These are phyloP conservation scores for Charadrius vociferus DNA, from an alignment of 2,113 vertebrate species.

Conservation along the genomic window DNA sequence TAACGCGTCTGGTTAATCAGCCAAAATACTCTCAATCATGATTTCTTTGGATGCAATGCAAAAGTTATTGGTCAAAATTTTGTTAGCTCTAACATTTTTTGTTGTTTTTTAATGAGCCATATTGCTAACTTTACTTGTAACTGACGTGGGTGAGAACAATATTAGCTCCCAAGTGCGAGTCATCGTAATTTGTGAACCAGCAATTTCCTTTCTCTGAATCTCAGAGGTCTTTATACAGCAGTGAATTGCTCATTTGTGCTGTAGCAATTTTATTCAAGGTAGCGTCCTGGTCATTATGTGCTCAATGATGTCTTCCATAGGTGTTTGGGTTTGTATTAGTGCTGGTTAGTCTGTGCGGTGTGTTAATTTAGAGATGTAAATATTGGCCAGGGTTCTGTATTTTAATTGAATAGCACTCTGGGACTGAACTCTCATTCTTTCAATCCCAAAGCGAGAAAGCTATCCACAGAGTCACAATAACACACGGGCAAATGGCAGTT, in stretches of 20 bases:
- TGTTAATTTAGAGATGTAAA: conserved; percentile 46
- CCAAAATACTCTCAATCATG: background rate
- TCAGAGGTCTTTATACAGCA: conserved; percentile 14
- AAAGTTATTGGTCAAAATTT: background rate
- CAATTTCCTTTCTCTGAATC: conserved; percentile 1
- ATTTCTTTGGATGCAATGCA: background rate
- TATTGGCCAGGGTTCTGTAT: background rate
- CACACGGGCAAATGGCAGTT: background rate
- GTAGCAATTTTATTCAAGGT: background rate
- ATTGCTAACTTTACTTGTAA: background rate
- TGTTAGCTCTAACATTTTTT: background rate
- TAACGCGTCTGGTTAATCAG: background rate
- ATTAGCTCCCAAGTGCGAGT: background rate
- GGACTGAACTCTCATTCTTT: background rate
- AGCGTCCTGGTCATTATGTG: conserved; percentile 4
- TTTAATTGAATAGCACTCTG: conserved; percentile 19
- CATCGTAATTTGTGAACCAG: conserved; percentile 2
- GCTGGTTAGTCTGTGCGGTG: background rate
- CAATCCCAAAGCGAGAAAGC: background rate
- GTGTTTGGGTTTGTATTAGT: conserved; percentile 7
- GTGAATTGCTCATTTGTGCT: conserved; percentile 16
- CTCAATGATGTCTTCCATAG: conserved; percentile 12
- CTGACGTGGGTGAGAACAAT: background rate
- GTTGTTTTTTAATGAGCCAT: background rate
- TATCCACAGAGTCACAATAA: background rate